Evolutionary conservation across 2,113 vertebrate species (phyloP), one percentile per base, ranked within the genome.

Genomic region (Platysteira castanea): DNA sequence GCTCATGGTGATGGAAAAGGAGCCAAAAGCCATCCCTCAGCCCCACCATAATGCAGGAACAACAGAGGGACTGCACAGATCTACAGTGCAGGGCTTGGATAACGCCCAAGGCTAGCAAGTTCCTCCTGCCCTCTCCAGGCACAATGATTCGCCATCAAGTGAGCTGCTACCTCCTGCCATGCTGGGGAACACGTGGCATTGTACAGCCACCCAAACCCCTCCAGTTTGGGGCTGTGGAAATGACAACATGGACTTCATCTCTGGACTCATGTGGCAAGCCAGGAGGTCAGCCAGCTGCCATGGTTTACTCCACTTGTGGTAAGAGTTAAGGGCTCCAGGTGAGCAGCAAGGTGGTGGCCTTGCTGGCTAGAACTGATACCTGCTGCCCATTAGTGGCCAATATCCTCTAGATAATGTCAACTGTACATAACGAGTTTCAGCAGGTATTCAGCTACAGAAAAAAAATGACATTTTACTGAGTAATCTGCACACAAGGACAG

Each of bases 261-360:
- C 46, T 8, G 15, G 12, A 52, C 33, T 6, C 3, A 1, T 0
- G 2, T 9, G 64, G 46, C 13, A n/a, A 57, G 42, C 14, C 50
- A 41, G 56, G 11, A 52, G 31, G 11, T 9, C 0, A 0, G 11
- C 23, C 9, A 3, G 30, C 84, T 81, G 59, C 5, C 21, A 4
- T 0, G 2, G 31, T 13, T 65, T 57, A 33, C 1, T 13, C 10
- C 47, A 13, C 39, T 0, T 28, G 17, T 4, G 7, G 9, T 5
- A n/a, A 37, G 37, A 71, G 19, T 13, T 19, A 50, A 19, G 65
- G 69, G 70, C 64, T 91, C 24, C 42, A 63, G 63, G 33, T 1
- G 6, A 69, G 50, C 69, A 65, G 42, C 0, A 2, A 80, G 49
- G 76, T 27, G 33, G 39, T 74, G 50, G 57, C 37, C 49, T 35